Evolutionary conservation across 2,888 invertebrate species (phyloP), one percentile per base, ranked within the genome.

Genomic region (Lumbricus terrestris): DNA sequence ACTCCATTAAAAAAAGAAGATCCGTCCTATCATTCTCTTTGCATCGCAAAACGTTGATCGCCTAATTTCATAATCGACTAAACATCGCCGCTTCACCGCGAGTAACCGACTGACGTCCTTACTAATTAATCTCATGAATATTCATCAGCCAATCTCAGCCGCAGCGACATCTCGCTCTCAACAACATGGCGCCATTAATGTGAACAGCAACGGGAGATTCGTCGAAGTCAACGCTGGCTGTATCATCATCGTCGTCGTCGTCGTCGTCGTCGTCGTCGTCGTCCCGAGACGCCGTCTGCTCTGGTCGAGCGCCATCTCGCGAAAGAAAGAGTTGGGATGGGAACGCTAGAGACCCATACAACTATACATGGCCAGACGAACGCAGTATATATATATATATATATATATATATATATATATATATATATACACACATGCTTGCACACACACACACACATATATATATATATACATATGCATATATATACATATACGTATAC

Each of bases 81-180:
- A n/a, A n/a, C 69, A 69, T 69, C 69, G 47, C 47, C 47, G 47
- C 47, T 15, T 69, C 29, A n/a, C n/a, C n/a, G n/a, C n/a, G n/a
- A n/a, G n/a, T n/a, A n/a, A n/a, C 69, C n/a, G 69, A 69, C 69
- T n/a, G 16, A 69, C 69, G 69, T n/a, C 69, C 29, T n/a, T 69
- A 69, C 69, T 69, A 69, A 69, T 69, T 69, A 69, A 69, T 69
- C 69, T 69, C 69, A 69, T 69, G n/a, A 69, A 69, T 69, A 69
- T 69, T 69, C 69, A 69, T 69, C 69, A n/a, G n/a, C 8, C n/a
- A 69, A 69, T 69, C 69, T 29, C 69, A 11, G n/a, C 69, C 8
- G 1, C 69, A n/a, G n/a, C 69, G 8, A n/a, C n/a, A n/a, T n/a
- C 69, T 69, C 13, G 69, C n/a, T n/a, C n/a, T n/a, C n/a, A n/a